Percentiles rank a stretch among this genome's conserved stretches.
phyloP scores from a whole-genome alignment of 2,888 invertebrate species.

The Dolichomitus sp. region DNA sequence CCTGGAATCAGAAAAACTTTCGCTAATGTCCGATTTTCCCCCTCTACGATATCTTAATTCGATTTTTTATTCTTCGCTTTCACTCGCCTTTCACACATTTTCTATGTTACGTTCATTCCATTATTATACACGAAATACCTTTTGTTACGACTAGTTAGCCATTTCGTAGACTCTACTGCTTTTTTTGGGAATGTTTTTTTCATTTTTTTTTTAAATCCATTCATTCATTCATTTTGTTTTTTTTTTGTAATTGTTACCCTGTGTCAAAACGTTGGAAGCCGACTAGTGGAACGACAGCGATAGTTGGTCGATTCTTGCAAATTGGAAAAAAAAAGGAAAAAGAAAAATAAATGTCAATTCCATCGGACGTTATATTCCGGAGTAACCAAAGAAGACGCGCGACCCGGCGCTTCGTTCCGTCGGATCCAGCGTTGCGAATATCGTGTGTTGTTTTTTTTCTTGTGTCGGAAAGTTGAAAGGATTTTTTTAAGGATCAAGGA shows the following conservation, averaged over 20 bases:
- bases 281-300: conserved; percentile 74
- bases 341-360: conserved; percentile 32
- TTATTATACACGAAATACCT: conserved; percentile 79
- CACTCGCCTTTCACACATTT: conserved; percentile 53
- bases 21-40: conserved; percentile 81
- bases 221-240: conserved; percentile 64
- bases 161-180: conserved; percentile 60
- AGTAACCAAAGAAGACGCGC: background rate
- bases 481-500: conserved; percentile 38
- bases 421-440: conserved; percentile 59
- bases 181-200: conserved; percentile 77
- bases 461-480: conserved; percentile 19
- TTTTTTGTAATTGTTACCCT: conserved; percentile 81
- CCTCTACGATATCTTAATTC: conserved; percentile 78
- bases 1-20: conserved; percentile 84
- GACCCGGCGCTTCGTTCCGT: conserved; percentile 58
- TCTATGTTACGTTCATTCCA: conserved; percentile 59
- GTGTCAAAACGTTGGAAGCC: conserved; percentile 77
- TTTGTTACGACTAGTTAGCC: conserved; percentile 66
- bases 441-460: conserved; percentile 40
- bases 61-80: conserved; percentile 64
- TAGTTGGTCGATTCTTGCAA: conserved; percentile 48
- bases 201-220: conserved; percentile 71
- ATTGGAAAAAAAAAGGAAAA: conserved; percentile 13
- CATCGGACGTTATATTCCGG: conserved; percentile 23